phyloP scores from a whole-genome alignment of 2,888 invertebrate species.

The Tryphoninae sp. region DNA sequence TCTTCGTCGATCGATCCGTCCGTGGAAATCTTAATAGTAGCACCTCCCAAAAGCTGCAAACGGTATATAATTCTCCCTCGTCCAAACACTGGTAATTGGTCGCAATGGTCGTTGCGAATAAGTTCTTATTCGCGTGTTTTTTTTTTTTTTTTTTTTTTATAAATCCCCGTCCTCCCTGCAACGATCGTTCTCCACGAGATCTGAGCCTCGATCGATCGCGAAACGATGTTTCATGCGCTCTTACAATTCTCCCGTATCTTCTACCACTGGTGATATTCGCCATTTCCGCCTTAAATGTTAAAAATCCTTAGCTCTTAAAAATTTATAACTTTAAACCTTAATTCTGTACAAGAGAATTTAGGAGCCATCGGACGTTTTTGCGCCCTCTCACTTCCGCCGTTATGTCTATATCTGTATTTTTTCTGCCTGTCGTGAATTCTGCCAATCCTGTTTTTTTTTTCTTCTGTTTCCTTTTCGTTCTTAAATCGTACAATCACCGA shows the following conservation, averaged over 20 bases:
- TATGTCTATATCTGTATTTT: constrained; percentile 53
- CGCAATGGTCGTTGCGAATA: constrained; percentile 34
- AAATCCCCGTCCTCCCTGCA: not conserved
- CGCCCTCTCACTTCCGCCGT: constrained; percentile 65
- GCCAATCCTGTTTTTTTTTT: constrained; percentile 38
- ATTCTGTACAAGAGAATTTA: constrained; percentile 76
- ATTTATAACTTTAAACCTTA: constrained; percentile 72
- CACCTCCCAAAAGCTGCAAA: constrained; percentile 72
- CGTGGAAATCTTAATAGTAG: constrained; percentile 61
- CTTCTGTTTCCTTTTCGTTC: constrained; percentile 13
- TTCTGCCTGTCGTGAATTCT: constrained; percentile 55
- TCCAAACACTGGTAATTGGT: constrained; percentile 68
- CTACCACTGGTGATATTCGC: constrained; percentile 3
- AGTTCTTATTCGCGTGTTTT: constrained; percentile 12
- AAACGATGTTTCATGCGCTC: constrained; percentile 21
- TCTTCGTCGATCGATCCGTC: constrained; percentile 32
- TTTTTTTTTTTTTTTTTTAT: constrained; percentile 38
- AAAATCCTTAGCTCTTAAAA: constrained; percentile 69
- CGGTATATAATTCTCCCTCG: constrained; percentile 69
- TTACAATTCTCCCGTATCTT: constrained; percentile 26
- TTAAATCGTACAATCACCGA: constrained; percentile 28
- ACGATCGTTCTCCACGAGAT: too few species aligned
- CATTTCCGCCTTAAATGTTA: constrained; percentile 62
- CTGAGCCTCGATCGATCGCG: too few species aligned
- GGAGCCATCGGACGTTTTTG: constrained; percentile 64